phyloP scores from a whole-genome alignment of 2,888 invertebrate genomes.

The Penaeus monodon region DNA sequence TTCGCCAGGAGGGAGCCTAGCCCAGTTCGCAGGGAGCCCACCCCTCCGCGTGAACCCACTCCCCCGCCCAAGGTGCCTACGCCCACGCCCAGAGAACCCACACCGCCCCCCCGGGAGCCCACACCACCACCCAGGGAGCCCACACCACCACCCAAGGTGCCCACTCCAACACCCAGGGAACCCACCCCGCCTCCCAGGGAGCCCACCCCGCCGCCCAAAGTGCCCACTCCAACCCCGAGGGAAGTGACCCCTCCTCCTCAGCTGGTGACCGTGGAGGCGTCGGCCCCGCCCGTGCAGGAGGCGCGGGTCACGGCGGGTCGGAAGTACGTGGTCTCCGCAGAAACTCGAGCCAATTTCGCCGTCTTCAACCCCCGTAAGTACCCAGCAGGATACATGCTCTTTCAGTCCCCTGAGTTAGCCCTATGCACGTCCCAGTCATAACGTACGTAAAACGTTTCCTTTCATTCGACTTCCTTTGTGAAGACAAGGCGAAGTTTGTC shows the following conservation, averaged over 20 bases:
- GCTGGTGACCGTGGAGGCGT: constrained; percentile 1
- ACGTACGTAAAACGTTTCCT: no score
- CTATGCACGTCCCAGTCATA: no score
- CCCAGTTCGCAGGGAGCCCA: constrained; percentile 6
- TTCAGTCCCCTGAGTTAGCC: no score
- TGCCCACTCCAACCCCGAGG: constrained; percentile 15
- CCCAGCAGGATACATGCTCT: background rate
- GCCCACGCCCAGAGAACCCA: constrained; percentile 39
- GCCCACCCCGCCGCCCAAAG: background rate
- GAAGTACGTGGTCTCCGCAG: constrained; percentile 34
- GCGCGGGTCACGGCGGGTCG: constrained; percentile 6
- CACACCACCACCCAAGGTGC: no score
- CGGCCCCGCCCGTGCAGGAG: background rate
- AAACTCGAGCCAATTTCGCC: constrained; percentile 33
- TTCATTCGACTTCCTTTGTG: no score
- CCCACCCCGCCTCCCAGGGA: no score
- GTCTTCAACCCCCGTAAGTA: constrained; percentile 56
- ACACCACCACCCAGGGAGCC: no score
- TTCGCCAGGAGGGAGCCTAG: background rate
- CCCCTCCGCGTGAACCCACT: constrained; percentile 39
- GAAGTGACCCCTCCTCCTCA: constrained; percentile 8
- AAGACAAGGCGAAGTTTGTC: no score
- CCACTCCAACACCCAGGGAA: no score
- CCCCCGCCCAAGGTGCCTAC: constrained; percentile 32
- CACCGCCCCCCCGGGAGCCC: constrained; percentile 9